Percentiles rank a stretch among this genome's conserved stretches.
Evolutionary conservation across 2,888 invertebrate species (phyloP).

Genomic region (Congeria kusceri): DNA sequence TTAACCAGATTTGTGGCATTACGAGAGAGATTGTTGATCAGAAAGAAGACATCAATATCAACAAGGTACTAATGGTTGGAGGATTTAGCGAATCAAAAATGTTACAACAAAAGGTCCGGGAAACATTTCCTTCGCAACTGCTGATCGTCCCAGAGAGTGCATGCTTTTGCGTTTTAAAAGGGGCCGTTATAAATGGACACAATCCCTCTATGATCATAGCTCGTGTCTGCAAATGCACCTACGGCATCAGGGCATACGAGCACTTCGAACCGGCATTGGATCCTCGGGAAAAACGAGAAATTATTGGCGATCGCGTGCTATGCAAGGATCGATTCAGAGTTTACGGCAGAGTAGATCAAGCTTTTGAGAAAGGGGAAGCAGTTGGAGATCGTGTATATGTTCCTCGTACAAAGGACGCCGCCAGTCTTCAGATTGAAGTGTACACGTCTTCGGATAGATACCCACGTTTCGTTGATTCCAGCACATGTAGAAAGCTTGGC

Average conservation of each 20-base stretch:
- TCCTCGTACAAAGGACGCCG: conserved; percentile 43
- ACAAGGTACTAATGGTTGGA: conserved; percentile 54
- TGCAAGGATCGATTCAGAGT: conserved; percentile 62
- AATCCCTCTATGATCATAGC: conserved; percentile 56
- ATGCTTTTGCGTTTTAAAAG: conserved; percentile 50
- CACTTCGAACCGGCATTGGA: conserved; percentile 58
- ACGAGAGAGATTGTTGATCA: conserved; percentile 21
- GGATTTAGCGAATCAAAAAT: conserved; percentile 55
- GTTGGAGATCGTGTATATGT: conserved; percentile 54
- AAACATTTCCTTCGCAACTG: conserved; percentile 22
- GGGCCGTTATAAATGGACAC: conserved; percentile 63
- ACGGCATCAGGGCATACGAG: conserved; percentile 52
- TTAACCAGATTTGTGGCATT: conserved; percentile 35
- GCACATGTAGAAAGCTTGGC: conserved; percentile 49
- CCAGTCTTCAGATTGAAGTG: conserved; percentile 43
- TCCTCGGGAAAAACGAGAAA: conserved; percentile 38
- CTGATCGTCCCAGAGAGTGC: conserved; percentile 53
- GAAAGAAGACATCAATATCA: conserved; percentile 3
- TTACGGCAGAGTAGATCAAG: conserved; percentile 47
- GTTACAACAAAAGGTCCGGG: conserved; percentile 32
- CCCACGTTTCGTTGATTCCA: conserved; percentile 56
- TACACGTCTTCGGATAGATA: conserved; percentile 40
- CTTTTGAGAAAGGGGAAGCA: conserved; percentile 47
- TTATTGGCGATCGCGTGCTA: conserved; percentile 27
- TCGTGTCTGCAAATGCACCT: conserved; percentile 59